A percentile compares a stretch with the other conserved stretches of the same genome.
These are phyloP conservation scores for Cyphomyrmex costatus DNA, from an alignment of 1,140 invertebrate species.

Conservation along the genomic window DNA sequence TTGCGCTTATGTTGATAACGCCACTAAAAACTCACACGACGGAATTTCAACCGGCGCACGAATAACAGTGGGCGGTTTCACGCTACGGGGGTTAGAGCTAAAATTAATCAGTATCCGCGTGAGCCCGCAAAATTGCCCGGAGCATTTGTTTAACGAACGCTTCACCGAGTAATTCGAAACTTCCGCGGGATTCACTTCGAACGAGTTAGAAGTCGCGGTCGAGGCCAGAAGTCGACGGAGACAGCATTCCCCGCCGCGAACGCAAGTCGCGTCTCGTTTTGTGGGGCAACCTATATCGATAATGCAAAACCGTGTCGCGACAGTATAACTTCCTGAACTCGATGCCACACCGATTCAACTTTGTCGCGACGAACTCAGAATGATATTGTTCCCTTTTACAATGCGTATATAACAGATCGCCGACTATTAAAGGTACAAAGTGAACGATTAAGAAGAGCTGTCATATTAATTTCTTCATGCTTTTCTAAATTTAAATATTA, in stretches of 20 bases:
- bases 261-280: conserved; percentile 18
- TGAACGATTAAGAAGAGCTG: background rate
- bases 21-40: conserved; percentile 47
- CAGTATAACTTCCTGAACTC: conserved; percentile 26
- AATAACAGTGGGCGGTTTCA: conserved; percentile 41
- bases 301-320: conserved; percentile 48
- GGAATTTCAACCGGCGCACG: conserved; percentile 5
- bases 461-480: background rate
- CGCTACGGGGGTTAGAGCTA: background rate
- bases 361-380: background rate
- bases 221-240: background rate
- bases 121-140: conserved; percentile 62
- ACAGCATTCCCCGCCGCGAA: background rate
- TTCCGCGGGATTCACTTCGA: conserved; percentile 35
- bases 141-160: conserved; percentile 52
- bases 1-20: conserved; percentile 20
- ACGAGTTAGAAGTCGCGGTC: conserved; percentile 45
- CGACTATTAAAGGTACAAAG: background rate
- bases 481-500: background rate
- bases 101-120: conserved; percentile 64
- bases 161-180: conserved; percentile 23
- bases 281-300: conserved; percentile 46
- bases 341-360: conserved; percentile 20
- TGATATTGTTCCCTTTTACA: background rate
- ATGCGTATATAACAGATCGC: background rate